Conservation (phyloP, 1,140 invertebrate genomes). For the Drosophila albomicans region DNA sequence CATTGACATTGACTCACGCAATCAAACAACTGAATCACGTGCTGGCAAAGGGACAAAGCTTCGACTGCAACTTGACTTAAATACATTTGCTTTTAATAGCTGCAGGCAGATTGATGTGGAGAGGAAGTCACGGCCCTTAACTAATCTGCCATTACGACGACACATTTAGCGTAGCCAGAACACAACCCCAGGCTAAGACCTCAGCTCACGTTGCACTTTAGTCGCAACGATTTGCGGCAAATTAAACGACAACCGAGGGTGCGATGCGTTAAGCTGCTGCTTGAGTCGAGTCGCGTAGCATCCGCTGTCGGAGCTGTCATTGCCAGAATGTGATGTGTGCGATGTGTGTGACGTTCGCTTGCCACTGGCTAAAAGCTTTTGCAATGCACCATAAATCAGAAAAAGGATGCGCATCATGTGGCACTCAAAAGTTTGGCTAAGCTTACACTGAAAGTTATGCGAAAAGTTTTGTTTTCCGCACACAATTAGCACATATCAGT, state of each 20-base stretch:
- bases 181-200: neutral
- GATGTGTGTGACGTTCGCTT: neutral
- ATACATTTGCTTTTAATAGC: slow-evolving; percentile 18
- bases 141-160: slow-evolving; percentile 20
- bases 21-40: slow-evolving; percentile 1
- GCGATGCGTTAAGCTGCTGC: neutral
- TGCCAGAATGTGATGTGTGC: slow-evolving; percentile 30
- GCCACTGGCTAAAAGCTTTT: slow-evolving; percentile 61
- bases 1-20: slow-evolving; percentile 38
- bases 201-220: slow-evolving; percentile 46
- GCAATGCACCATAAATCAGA: slow-evolving; percentile 48
- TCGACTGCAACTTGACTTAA: neutral
- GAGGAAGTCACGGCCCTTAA: slow-evolving; percentile 12
- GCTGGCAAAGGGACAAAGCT: too few relatives aligned
- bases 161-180: slow-evolving; percentile 13
- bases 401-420: slow-evolving; percentile 18
- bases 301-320: slow-evolving; percentile 44
- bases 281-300: neutral
- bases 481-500: slow-evolving; percentile 24
- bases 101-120: neutral
- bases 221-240: slow-evolving; percentile 67
- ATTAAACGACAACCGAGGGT: slow-evolving; percentile 61
- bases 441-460: too few relatives aligned
- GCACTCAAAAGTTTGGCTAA: neutral
- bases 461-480: neutral